A percentile compares a stretch with the other conserved stretches of the same genome.
phyloP scores from a whole-genome alignment of 2,888 invertebrate species.

The Lepidocyrtinus sp. region DNA sequence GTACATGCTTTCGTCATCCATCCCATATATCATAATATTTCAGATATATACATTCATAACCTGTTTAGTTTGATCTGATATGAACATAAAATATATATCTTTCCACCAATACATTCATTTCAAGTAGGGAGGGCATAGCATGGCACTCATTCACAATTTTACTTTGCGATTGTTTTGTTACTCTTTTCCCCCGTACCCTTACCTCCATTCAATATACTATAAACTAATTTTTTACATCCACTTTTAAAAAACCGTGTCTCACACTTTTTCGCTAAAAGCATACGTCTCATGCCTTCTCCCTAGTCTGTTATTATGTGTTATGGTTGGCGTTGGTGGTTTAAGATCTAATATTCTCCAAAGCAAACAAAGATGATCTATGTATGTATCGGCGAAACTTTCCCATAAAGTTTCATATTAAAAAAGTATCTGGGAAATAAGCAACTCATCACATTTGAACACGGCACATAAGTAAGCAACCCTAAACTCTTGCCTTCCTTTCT shows the following conservation, averaged over 20 bases:
- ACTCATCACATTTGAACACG: not conserved
- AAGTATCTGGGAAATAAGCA: not conserved
- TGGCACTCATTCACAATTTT: not conserved
- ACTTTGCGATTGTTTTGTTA: slow-evolving; percentile 13
- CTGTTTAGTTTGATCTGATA: not conserved
- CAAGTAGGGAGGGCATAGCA: not conserved
- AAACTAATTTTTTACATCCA: too few relatives aligned
- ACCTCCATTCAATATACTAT: too few relatives aligned
- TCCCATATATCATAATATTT: slow-evolving; percentile 48
- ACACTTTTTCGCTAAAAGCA: slow-evolving; percentile 55
- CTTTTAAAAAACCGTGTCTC: too few relatives aligned
- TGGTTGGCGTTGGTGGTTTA: too few relatives aligned
- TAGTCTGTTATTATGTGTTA: too few relatives aligned
- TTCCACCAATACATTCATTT: not conserved
- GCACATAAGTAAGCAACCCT: not conserved
- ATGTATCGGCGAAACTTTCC: too few relatives aligned
- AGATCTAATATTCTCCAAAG: too few relatives aligned
- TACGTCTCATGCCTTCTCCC: too few relatives aligned
- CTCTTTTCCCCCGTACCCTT: not conserved
- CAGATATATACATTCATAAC: too few relatives aligned
- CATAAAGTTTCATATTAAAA: too few relatives aligned
- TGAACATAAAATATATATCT: not conserved
- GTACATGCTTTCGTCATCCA: slow-evolving; percentile 56
- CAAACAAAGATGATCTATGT: too few relatives aligned
- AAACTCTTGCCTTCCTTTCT: not conserved